Base-by-base conservation (phyloP, 2,797 vertebrate species). In the Sebastolobus altivelis region DNA sequence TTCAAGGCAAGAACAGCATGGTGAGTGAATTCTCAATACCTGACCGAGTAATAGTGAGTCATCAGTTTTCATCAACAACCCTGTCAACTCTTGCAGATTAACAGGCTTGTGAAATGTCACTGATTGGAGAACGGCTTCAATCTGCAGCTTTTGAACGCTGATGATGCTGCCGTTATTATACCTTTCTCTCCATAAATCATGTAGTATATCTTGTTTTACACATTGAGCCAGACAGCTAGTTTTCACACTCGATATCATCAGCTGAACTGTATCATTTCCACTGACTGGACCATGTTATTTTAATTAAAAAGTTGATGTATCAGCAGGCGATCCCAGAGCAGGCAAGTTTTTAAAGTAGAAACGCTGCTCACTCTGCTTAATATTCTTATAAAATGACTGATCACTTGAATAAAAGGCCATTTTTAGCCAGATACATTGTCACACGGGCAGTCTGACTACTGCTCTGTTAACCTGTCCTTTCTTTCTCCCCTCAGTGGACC, bases 401-500 rank as follows among this genome's bases (percentile, higher is more conserved):
- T 68, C 61, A 60, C 22, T 79, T 22, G 7, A 67, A 66, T 78
- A 49, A 76, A 79, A 72, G 9, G 5, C 14, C 27, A 58, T 8
- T 46, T 75, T 82, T 16, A 75, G 58, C 11, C 16, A 6, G 46
- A 65, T 27, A 61, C 13, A 9, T 8, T 63, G 59, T 61, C 67
- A 29, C 40, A 10, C 69, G 83, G 29, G 8, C 75, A 37, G 72
- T 25, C n/a, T 69, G 25, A 59, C 72, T 20, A 14, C 56, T 18
- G 66, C 70, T 71, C 68, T 27, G 18, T 55, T 52, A 74, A 79
- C 77, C 65, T 65, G 6, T 62, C 46, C 3, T 27, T 67, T 61
- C 35, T 70, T 25, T 60, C 58, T 56, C 77, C 43, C 60, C 76
- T 76, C 87, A 99, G 98, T 99, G 95, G 98, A 99, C 89, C 92